These are phyloP conservation scores for Calliphora vicina DNA, from an alignment of 1,140 invertebrate genomes.

Conservation along the genomic window DNA sequence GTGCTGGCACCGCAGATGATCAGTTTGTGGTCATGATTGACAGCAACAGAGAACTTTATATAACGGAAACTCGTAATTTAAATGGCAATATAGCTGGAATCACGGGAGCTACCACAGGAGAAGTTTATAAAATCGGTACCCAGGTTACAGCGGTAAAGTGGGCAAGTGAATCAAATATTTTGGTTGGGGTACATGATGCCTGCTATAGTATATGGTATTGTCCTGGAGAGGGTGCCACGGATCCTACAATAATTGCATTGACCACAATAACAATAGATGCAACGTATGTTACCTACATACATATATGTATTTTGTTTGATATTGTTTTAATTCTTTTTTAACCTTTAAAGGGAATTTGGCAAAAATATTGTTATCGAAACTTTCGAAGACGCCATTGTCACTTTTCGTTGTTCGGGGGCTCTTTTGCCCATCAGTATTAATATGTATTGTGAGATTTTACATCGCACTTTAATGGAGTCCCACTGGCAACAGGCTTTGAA, in stretches of 20 bases:
- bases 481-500: slow-evolving; percentile 59
- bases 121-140: slow-evolving; percentile 76
- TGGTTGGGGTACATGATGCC: slow-evolving; percentile 83
- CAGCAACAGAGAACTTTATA: slow-evolving; percentile 80
- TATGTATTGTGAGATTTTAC: slow-evolving; percentile 57
- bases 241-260: slow-evolving; percentile 72
- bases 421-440: slow-evolving; percentile 54
- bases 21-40: slow-evolving; percentile 83
- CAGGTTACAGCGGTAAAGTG: slow-evolving; percentile 84
- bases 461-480: slow-evolving; percentile 54
- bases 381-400: slow-evolving; percentile 72
- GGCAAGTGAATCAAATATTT: slow-evolving; percentile 84
- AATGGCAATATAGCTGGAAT: slow-evolving; percentile 37
- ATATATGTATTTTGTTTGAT: not conserved
- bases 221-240: slow-evolving; percentile 78
- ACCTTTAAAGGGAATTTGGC: slow-evolving; percentile 63
- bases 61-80: slow-evolving; percentile 71
- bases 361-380: slow-evolving; percentile 80
- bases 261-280: slow-evolving; percentile 65
- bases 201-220: slow-evolving; percentile 87
- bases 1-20: slow-evolving; percentile 73
- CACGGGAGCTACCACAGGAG: slow-evolving; percentile 18
- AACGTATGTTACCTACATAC: slow-evolving; percentile 67
- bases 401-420: slow-evolving; percentile 56
- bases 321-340: slow-evolving; percentile 37